Evolutionary conservation across 2,797 vertebrate genomes (phyloP), one percentile per base, ranked within the genome.

Genomic region (Spheniscus humboldti): DNA sequence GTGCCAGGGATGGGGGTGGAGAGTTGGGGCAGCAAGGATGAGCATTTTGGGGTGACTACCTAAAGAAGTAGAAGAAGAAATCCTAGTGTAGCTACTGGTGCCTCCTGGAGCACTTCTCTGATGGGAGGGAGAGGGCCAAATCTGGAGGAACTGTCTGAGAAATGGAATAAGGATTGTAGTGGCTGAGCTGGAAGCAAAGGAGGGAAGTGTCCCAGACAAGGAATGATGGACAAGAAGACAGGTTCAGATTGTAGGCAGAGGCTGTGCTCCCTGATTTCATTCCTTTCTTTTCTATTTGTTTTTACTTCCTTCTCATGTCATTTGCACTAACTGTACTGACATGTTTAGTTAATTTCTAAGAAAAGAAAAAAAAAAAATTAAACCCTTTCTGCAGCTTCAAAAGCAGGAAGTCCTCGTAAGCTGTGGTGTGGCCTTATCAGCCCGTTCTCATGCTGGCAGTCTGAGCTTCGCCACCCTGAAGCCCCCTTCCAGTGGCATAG

Each of bases 381-480:
- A 63, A 23, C n/a, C 0, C 0, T 78, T 92, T 66, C 5, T 27
- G 55, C 6, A 24, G 79, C 59, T 68, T 93, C 30, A 41, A 31
- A 81, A 88, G 76, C 80, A 93, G 96, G 96, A 96, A 85, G 85
- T 69, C 33, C 86, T 56, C 52, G 0, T 86, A 8, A 23, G 45
- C 22, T n/a, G 67, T 3, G 28, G 45, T 37, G 37, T 1, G 7
- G 31, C 77, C 66, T 75, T 88, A 78, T 84, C 94, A 62, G 41
- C 62, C 37, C 0, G 0, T 86, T 93, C 83, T 84, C 92, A 86
- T 0, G 0, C 76, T 64, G 45, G 4, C 12, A 3, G 10, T 27
- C 39, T 31, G 53, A 84, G 62, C 74, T 75, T 45, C 0, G 3
- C 27, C 13, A 16, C 33, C 33, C 59, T 77, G 31, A 14, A 3